Evolutionary conservation across 2,113 vertebrate species (phyloP).

Genomic region (Candoia aspera): DNA sequence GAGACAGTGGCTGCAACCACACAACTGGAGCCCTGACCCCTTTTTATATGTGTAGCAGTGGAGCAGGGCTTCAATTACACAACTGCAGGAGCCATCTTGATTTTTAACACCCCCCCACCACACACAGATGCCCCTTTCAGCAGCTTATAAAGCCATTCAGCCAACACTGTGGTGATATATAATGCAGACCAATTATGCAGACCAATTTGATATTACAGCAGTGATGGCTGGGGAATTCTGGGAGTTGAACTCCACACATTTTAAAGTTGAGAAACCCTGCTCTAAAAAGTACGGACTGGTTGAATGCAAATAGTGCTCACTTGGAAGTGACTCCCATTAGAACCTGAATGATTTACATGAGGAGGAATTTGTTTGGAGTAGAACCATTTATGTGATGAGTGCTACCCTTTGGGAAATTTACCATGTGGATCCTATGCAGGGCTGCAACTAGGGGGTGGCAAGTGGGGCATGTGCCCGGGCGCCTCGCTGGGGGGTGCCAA

Average conservation of each 20-base stretch:
- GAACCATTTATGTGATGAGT: not conserved
- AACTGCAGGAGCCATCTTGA: not conserved
- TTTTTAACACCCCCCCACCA: not conserved
- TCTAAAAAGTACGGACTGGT: too few relatives aligned
- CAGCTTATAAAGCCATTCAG: too few relatives aligned
- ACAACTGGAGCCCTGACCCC: not conserved
- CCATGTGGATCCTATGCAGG: not conserved
- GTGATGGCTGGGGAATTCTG: too few relatives aligned
- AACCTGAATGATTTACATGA: not conserved
- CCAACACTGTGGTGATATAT: not conserved
- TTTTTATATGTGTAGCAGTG: not conserved
- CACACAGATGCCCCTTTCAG: not conserved
- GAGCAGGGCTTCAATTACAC: not conserved
- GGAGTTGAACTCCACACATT: too few relatives aligned
- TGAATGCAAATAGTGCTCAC: too few relatives aligned
- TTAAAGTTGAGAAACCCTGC: too few relatives aligned
- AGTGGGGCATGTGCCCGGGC: too few relatives aligned
- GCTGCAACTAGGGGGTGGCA: too few relatives aligned
- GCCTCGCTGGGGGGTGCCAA: too few relatives aligned
- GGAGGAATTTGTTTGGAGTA: not conserved
- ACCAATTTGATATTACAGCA: not conserved
- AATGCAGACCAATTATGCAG: too few relatives aligned
- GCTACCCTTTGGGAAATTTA: not conserved
- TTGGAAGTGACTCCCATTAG: too few relatives aligned
- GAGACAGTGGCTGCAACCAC: not conserved